Evolutionary conservation across 2,113 vertebrate genomes (phyloP).

Genomic region (Macrotus californicus): DNA sequence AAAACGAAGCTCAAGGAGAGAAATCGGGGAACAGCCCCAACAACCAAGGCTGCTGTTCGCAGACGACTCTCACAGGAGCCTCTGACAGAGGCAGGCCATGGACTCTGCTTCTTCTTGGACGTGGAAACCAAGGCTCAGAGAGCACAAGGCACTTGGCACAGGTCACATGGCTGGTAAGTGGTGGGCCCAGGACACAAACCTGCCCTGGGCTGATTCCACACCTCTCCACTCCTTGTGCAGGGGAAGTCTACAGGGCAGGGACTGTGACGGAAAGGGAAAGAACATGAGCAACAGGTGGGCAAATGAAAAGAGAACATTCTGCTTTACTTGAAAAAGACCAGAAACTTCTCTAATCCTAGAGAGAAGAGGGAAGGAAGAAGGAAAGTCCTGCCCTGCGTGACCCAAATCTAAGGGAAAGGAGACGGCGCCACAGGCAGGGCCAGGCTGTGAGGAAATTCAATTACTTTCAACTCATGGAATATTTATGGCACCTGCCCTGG

Average conservation of each 20-base stretch:
- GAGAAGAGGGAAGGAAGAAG: not conserved
- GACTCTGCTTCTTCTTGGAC: not conserved
- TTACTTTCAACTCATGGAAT: slow-evolving; percentile 65
- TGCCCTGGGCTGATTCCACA: not conserved
- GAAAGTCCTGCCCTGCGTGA: not conserved
- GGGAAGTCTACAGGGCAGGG: not conserved
- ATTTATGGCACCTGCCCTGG: slow-evolving; percentile 43
- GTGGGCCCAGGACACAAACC: not conserved
- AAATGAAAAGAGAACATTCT: not conserved
- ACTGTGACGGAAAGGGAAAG: not conserved
- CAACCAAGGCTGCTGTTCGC: not conserved
- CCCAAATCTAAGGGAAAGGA: slow-evolving; percentile 40
- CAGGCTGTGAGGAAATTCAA: slow-evolving; percentile 53
- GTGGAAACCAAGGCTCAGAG: not conserved
- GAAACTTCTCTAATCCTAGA: not conserved
- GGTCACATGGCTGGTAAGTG: not conserved
- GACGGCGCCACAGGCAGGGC: not conserved
- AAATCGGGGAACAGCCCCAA: not conserved
- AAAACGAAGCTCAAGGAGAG: not conserved
- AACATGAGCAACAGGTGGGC: not conserved
- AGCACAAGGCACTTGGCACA: not conserved
- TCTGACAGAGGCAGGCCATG: not conserved
- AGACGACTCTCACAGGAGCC: not conserved
- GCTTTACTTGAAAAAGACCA: not conserved
- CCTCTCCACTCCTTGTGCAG: not conserved